Percentiles rank a stretch among this genome's conserved stretches.
These are phyloP conservation scores for Caenorhabditis auriculariae DNA, from an alignment of 2,888 invertebrate species.

Conservation along the genomic window DNA sequence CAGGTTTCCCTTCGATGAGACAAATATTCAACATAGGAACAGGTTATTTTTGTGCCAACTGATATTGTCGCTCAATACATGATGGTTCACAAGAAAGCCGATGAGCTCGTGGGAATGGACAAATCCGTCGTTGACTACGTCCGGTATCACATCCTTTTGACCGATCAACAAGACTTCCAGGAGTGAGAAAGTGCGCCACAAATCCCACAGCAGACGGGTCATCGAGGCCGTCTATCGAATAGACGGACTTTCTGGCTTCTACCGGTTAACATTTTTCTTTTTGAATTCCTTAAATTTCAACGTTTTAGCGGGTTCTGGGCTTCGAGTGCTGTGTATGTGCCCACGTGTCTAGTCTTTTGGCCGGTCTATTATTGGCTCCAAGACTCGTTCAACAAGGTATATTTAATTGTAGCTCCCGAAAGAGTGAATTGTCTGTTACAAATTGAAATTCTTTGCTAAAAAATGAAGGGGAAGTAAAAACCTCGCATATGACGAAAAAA, in stretches of 20 bases:
- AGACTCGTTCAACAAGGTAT: conserved; percentile 28
- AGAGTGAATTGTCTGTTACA: no score
- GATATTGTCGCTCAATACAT: conserved; percentile 51
- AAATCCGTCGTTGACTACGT: conserved; percentile 34
- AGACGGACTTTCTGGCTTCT: conserved; percentile 46
- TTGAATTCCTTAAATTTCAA: neutral
- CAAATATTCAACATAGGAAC: neutral
- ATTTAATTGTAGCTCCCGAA: no score
- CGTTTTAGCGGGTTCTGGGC: conserved; percentile 37
- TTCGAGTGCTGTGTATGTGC: conserved; percentile 41
- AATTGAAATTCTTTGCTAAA: no score
- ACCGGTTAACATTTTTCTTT: conserved; percentile 8
- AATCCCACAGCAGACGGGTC: conserved; percentile 23
- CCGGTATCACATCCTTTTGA: no score
- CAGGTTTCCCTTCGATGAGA: conserved; percentile 12
- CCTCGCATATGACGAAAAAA: no score
- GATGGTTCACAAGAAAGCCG: conserved; percentile 50
- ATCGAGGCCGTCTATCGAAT: conserved; percentile 37
- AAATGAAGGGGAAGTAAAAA: no score
- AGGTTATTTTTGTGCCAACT: conserved; percentile 49
- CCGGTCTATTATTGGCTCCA: conserved; percentile 38
- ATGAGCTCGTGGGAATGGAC: conserved; percentile 35
- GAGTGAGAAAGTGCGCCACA: conserved; percentile 5
- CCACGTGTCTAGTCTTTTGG: conserved; percentile 46
- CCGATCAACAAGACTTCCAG: no score